Evolutionary conservation across 2,888 invertebrate species (phyloP).

Genomic region (Synergus laeviventris): DNA sequence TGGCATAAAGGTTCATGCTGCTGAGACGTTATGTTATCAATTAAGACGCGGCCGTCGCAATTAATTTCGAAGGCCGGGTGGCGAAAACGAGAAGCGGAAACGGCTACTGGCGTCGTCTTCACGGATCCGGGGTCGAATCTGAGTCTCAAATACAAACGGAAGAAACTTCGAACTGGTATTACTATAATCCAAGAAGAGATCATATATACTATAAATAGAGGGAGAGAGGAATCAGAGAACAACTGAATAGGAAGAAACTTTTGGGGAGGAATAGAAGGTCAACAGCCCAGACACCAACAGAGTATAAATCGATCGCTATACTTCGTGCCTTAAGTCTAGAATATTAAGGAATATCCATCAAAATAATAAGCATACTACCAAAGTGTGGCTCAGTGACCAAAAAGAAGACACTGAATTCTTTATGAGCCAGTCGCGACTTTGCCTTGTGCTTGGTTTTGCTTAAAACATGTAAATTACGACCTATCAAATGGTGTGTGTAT

Average conservation of each 20-base stretch:
- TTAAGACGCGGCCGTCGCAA: constrained; percentile 69
- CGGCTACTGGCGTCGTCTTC: constrained; percentile 57
- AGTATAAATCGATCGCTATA: constrained; percentile 58
- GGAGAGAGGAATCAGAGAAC: constrained; percentile 34
- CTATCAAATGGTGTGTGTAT: too few species aligned
- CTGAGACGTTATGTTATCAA: constrained; percentile 63
- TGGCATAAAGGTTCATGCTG: constrained; percentile 49
- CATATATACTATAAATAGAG: neutral
- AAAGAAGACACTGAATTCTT: constrained; percentile 23
- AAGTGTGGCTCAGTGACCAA: neutral
- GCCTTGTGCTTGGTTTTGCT: too few species aligned
- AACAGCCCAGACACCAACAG: constrained; percentile 59
- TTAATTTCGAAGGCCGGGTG: constrained; percentile 65
- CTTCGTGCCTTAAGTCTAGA: constrained; percentile 39
- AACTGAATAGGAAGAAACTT: constrained; percentile 24
- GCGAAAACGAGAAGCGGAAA: constrained; percentile 70
- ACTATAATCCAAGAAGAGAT: constrained; percentile 41
- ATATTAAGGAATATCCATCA: constrained; percentile 49
- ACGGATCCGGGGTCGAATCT: constrained; percentile 54
- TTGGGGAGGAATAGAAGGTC: constrained; percentile 50
- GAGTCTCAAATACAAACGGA: constrained; percentile 49
- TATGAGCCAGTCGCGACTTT: constrained; percentile 32
- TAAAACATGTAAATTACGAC: too few species aligned
- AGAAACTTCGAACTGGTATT: constrained; percentile 52
- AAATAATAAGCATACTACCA: neutral